Base-by-base conservation (phyloP, 23 tunicate genomes). In the Aplidium turbinatum region DNA sequence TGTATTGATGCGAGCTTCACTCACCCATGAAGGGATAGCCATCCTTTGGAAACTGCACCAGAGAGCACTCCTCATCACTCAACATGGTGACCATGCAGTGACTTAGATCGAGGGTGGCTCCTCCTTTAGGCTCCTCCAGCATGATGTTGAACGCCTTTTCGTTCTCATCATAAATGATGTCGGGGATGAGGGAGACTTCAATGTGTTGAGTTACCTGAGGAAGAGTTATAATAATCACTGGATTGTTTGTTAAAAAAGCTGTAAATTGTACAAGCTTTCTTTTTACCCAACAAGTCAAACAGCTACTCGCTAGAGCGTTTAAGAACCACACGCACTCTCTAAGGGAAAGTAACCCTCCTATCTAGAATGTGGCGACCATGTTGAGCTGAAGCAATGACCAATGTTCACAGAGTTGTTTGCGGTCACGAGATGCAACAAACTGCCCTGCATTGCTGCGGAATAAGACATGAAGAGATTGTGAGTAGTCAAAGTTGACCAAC, bases 1-100 rank as follows among this genome's bases (percentile, higher is more conserved):
- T n/a, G n/a, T n/a, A n/a, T n/a, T n/a, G n/a, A n/a, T n/a, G n/a
- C n/a, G n/a, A n/a, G n/a, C n/a, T n/a, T n/a, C n/a, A 87, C 87
- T 58, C 30, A 91, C 97, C 97, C 97, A 95, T 82, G 58, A 95
- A 95, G 27, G 99, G 99, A 75, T 95, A 95, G 24, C 96, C 89
- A 33, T 79, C 82, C 63, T 89, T 85, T 38, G 95, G 85, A 61
- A 95, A 95, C 75, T 95, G 96, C 28, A 95, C 82, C 28, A 95
- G 77, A 18, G 99, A 70, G 45, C 95, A 85, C 57, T 90, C 95
- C 60, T 95, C 99, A 80, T 95, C 92, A 39, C 83, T 77, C 48
- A 95, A 72, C 50, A 95, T 53, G 18, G 99, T 87, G 55, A 95
- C 99, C 96, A 95, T 88, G 70, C 99, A 95, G 35, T 88, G 90